Conservation (phyloP, 2,888 invertebrate species). For the Sclerodermus sp. region DNA sequence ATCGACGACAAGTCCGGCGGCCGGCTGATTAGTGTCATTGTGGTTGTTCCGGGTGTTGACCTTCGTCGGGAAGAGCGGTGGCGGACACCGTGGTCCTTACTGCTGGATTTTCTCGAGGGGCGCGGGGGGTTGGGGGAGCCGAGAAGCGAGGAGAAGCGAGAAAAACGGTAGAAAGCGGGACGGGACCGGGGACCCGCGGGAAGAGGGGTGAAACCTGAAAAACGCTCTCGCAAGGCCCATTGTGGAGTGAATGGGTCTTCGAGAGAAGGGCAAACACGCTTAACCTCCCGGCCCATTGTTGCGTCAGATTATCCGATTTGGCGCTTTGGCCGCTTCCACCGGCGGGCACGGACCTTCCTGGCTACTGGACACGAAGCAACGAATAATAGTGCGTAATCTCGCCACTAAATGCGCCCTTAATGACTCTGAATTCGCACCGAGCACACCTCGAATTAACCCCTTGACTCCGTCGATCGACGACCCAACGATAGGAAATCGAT, state of each 20-base stretch:
- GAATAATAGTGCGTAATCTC: no score
- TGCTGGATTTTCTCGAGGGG: conserved; percentile 7
- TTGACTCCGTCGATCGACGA: no score
- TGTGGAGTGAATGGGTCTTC: conserved; percentile 52
- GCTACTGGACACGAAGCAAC: no score
- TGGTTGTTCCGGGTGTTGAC: conserved; percentile 25
- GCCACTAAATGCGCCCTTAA: no score
- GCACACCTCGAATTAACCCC: no score
- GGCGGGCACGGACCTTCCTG: conserved; percentile 4
- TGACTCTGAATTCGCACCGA: no score
- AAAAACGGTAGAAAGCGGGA: conserved; percentile 1
- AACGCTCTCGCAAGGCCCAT: conserved; percentile 44
- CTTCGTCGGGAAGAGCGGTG: no score
- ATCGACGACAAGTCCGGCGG: no score
- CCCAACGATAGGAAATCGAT: no score
- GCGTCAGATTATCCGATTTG: conserved; percentile 53
- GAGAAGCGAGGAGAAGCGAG: neutral
- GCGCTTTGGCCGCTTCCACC: conserved; percentile 11
- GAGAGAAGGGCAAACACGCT: conserved; percentile 57
- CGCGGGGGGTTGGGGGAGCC: conserved; percentile 1
- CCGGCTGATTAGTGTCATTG: no score
- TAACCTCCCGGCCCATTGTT: conserved; percentile 55
- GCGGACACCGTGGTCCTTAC: no score
- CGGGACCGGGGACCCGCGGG: no score
- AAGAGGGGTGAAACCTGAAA: conserved; percentile 36